phyloP scores from a whole-genome alignment of 2,113 vertebrate genomes.

The Dolichallabes microphthalmus region DNA sequence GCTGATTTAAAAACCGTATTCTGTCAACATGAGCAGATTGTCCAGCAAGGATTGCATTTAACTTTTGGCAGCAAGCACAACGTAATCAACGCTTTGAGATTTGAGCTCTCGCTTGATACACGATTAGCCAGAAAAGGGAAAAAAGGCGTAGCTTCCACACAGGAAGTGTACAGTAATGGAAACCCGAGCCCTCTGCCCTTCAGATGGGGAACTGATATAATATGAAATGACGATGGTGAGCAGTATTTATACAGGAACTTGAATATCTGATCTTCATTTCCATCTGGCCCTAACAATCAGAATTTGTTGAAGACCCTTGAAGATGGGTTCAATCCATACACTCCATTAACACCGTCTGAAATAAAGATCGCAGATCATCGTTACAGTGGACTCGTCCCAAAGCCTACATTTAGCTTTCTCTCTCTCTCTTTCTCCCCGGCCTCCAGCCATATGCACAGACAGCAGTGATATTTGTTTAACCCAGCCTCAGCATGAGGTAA shows the following conservation, averaged over 20 bases:
- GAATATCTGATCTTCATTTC: too few species aligned
- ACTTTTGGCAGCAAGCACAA: neutral
- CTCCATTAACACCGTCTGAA: neutral
- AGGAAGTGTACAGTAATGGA: neutral
- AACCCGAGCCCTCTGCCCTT: neutral
- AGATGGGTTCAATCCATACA: neutral
- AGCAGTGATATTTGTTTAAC: conserved; percentile 77
- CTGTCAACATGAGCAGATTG: neutral
- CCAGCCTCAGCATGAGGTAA: conserved; percentile 69
- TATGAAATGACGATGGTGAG: neutral
- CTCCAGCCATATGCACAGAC: conserved; percentile 55
- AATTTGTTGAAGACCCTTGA: neutral
- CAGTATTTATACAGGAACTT: neutral
- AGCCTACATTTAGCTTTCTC: conserved; percentile 31
- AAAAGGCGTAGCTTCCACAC: neutral
- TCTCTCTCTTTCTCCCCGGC: conserved; percentile 16
- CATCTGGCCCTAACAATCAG: neutral
- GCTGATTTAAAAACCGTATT: neutral
- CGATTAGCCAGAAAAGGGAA: neutral
- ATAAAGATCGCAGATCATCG: conserved; percentile 1
- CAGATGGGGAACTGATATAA: neutral
- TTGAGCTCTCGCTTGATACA: neutral
- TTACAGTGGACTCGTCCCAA: neutral
- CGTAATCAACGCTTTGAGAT: neutral
- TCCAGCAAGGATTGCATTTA: neutral